Conservation (phyloP, 2,888 invertebrate species). For the Pachymerium ferrugineum region DNA sequence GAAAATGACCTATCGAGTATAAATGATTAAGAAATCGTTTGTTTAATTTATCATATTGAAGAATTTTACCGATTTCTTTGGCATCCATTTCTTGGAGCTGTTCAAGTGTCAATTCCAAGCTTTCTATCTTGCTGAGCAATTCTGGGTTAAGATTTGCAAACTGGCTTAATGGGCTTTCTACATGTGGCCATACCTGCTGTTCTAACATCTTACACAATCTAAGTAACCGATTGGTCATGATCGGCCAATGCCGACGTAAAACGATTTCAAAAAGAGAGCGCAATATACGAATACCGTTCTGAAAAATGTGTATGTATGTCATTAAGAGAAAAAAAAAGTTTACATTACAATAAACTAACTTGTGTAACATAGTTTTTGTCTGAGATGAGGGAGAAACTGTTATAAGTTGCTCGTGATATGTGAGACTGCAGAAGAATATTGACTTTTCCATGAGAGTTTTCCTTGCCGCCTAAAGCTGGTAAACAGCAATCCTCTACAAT, state of each 20-base stretch:
- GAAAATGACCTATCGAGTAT: constrained; percentile 56
- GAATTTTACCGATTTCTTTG: constrained; percentile 75
- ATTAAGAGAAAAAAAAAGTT: not conserved
- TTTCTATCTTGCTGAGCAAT: constrained; percentile 73
- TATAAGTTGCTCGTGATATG: constrained; percentile 72
- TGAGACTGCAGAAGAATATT: constrained; percentile 89
- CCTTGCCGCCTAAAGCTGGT: constrained; percentile 71
- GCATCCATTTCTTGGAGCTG: constrained; percentile 78
- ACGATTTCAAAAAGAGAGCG: constrained; percentile 92
- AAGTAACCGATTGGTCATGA: constrained; percentile 78
- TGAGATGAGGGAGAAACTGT: constrained; percentile 77
- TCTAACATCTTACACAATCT: constrained; percentile 89
- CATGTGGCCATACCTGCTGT: constrained; percentile 77
- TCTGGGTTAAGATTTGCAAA: constrained; percentile 66
- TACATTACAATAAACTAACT: constrained; percentile 50
- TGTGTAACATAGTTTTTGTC: constrained; percentile 85
- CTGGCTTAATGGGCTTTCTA: constrained; percentile 75
- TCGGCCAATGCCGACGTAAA: constrained; percentile 79
- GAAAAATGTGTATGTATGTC: constrained; percentile 32
- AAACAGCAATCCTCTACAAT: constrained; percentile 64
- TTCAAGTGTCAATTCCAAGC: constrained; percentile 66
- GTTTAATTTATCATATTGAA: too few relatives aligned
- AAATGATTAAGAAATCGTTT: too few relatives aligned
- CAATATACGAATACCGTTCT: constrained; percentile 86
- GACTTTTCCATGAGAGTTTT: constrained; percentile 89